Percentiles rank a stretch among this genome's conserved stretches.
Evolutionary conservation across 2,888 invertebrate species (phyloP).

Genomic region (Oxyscelio sp.): DNA sequence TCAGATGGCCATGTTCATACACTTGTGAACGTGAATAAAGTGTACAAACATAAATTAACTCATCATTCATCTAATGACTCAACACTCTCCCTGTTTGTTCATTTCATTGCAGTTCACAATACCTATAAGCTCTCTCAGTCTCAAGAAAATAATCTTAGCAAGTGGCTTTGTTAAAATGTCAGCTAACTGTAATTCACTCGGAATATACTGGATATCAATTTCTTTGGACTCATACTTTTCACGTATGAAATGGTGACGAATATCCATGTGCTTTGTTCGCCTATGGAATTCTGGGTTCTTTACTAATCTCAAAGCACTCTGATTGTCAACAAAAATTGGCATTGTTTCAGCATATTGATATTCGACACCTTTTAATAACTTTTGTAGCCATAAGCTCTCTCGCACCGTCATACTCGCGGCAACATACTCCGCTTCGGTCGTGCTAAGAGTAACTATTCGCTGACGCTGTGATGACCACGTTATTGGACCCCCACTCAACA

Average conservation of each 20-base stretch:
- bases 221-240: neutral
- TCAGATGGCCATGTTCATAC: too few species aligned
- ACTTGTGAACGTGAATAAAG: too few species aligned
- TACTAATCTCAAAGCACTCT: neutral
- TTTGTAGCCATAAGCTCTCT: neutral
- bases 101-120: neutral
- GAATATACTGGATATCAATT: neutral
- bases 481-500: conserved; percentile 6
- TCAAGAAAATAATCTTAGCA: neutral
- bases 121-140: neutral
- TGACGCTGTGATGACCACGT: conserved; percentile 4
- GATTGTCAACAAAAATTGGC: neutral
- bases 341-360: neutral
- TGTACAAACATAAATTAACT: neutral
- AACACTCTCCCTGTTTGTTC: neutral
- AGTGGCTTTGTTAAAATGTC: neutral
- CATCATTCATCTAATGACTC: neutral
- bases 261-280: too few species aligned
- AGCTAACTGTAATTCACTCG: neutral
- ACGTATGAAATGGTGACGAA: neutral
- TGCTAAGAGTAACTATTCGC: neutral
- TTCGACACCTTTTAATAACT: neutral
- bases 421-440: conserved; percentile 15
- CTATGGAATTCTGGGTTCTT: neutral
- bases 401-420: conserved; percentile 3